Evolutionary conservation across 2,113 vertebrate genomes (phyloP).

Genomic region (Python bivittatus): DNA sequence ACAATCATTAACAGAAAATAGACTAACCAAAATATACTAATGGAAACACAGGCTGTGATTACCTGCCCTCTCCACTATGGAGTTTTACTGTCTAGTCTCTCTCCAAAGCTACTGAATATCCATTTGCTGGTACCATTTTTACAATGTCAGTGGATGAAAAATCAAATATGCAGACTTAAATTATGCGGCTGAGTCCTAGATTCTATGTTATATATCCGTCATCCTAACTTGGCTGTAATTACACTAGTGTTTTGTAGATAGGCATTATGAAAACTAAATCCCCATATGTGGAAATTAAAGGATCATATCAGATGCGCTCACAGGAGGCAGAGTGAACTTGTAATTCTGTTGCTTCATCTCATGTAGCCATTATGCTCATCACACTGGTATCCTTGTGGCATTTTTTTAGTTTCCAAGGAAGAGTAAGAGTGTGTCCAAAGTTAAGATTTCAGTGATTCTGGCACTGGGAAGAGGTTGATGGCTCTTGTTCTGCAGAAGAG

Average conservation of each 20-base stretch:
- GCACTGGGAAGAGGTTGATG: background rate
- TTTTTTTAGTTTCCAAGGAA: background rate
- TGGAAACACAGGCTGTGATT: background rate
- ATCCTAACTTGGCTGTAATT: background rate
- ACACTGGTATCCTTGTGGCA: background rate
- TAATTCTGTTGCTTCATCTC: background rate
- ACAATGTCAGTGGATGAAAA: background rate
- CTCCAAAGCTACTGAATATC: background rate
- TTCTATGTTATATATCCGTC: background rate
- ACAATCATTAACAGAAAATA: background rate
- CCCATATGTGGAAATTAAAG: background rate
- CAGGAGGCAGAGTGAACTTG: background rate
- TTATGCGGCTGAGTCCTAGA: background rate
- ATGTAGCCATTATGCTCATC: background rate
- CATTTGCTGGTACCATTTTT: background rate
- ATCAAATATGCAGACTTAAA: background rate
- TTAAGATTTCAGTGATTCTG: background rate
- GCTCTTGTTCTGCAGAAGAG: background rate
- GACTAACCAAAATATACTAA: background rate
- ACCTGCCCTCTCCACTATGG: background rate
- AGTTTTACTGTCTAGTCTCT: too few species aligned
- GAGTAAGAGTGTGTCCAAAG: accelerated
- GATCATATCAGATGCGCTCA: background rate
- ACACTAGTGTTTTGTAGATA: background rate
- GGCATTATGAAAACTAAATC: background rate